These are phyloP conservation scores for Ganaspis brasiliensis DNA, from an alignment of 2,888 invertebrate species.

Conservation along the genomic window DNA sequence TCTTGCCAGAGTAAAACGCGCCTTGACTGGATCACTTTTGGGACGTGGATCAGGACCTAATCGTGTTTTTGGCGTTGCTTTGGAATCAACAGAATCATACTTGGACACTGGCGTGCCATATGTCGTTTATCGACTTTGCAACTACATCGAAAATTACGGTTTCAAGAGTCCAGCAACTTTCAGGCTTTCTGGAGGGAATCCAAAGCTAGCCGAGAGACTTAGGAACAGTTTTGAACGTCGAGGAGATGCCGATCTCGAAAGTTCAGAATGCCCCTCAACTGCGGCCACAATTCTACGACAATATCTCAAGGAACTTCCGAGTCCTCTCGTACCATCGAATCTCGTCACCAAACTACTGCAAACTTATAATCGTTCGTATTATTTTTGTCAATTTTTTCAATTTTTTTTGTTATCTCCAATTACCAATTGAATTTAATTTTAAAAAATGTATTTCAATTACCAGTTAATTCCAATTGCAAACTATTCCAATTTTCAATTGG, in stretches of 20 bases:
- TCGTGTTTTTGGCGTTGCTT: constrained; percentile 75
- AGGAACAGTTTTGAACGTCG: constrained; percentile 81
- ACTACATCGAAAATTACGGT: constrained; percentile 80
- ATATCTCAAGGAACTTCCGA: constrained; percentile 83
- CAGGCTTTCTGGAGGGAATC: constrained; percentile 82
- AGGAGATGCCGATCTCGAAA: constrained; percentile 82
- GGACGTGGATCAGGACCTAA: constrained; percentile 69
- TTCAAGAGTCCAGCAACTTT: constrained; percentile 79
- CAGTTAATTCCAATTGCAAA: no score
- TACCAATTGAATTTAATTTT: no score
- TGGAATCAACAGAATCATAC: constrained; percentile 76
- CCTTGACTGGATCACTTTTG: constrained; percentile 75
- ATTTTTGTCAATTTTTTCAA: neutral
- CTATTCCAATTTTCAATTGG: no score
- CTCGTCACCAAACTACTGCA: constrained; percentile 78
- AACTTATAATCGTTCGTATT: constrained; percentile 70
- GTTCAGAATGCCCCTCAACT: constrained; percentile 81
- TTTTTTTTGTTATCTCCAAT: no score
- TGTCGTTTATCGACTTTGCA: constrained; percentile 80
- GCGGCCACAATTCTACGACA: constrained; percentile 83
- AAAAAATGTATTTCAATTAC: no score
- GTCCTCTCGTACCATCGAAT: constrained; percentile 81
- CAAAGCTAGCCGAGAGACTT: constrained; percentile 81
- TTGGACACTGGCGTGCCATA: constrained; percentile 78
- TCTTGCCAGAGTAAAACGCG: constrained; percentile 77